A percentile compares a stretch with the other conserved stretches of the same genome.
Conservation (phyloP, 2,113 vertebrate genomes). For the Caloenas nicobarica region DNA sequence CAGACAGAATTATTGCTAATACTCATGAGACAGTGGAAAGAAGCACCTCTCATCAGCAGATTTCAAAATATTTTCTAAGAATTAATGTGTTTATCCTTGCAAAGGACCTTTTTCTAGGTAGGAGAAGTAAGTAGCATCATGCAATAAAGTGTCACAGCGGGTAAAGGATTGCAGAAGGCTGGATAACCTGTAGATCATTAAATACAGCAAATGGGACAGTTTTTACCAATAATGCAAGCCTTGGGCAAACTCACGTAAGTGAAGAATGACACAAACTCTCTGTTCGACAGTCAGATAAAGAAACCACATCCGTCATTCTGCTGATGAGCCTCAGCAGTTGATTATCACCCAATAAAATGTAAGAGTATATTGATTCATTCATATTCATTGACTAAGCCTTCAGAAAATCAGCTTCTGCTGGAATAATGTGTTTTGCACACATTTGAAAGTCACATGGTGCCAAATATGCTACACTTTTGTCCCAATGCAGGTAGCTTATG, state of each 20-base stretch:
- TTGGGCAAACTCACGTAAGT: slow-evolving; percentile 16
- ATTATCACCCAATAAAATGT: slow-evolving; percentile 43
- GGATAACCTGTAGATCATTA: slow-evolving; percentile 36
- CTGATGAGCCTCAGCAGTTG: slow-evolving; percentile 17
- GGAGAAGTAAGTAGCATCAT: neutral
- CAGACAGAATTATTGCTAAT: slow-evolving; percentile 7
- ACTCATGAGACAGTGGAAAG: neutral
- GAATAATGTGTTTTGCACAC: neutral
- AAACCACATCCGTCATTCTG: slow-evolving; percentile 31
- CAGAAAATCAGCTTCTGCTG: slow-evolving; percentile 15
- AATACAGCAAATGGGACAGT: slow-evolving; percentile 38
- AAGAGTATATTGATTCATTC: slow-evolving; percentile 16
- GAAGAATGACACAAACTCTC: slow-evolving; percentile 27
- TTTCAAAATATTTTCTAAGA: slow-evolving; percentile 27
- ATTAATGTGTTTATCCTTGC: slow-evolving; percentile 39
- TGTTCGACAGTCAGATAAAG: slow-evolving; percentile 27
- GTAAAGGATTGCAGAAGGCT: slow-evolving; percentile 5
- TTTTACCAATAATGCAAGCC: slow-evolving; percentile 42
- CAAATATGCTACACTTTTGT: neutral
- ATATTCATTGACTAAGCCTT: slow-evolving; percentile 17
- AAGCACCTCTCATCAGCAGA: neutral
- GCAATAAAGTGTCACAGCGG: slow-evolving; percentile 13
- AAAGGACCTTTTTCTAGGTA: slow-evolving; percentile 4
- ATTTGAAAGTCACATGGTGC: neutral
- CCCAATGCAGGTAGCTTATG: neutral